Evolutionary conservation across 2,797 vertebrate species (phyloP).

Genomic region (Enteromius afrohamiltoni): DNA sequence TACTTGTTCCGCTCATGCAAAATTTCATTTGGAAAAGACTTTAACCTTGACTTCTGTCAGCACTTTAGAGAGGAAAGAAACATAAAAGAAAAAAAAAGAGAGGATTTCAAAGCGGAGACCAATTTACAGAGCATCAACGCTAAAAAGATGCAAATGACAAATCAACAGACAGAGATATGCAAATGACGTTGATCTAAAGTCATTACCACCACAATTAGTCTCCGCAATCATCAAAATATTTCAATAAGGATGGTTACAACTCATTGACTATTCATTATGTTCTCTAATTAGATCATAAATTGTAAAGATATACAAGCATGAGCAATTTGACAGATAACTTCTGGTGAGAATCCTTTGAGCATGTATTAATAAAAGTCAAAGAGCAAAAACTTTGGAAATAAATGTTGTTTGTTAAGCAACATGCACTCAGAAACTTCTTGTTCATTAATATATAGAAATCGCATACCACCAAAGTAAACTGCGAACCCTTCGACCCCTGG

Average conservation of each 20-base stretch:
- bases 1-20: constrained; percentile 28
- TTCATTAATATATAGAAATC: not conserved
- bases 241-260: constrained; percentile 75
- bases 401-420: constrained; percentile 9
- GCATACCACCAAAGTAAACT: not conserved
- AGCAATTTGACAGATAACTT: constrained; percentile 65
- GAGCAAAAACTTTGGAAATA: not conserved
- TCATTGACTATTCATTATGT: constrained; percentile 76
- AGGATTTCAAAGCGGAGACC: constrained; percentile 35
- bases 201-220: constrained; percentile 76
- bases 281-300: constrained; percentile 77
- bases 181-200: constrained; percentile 67
- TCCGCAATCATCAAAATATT: constrained; percentile 74
- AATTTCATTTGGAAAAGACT: not conserved
- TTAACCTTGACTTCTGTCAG: constrained; percentile 20
- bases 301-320: constrained; percentile 69
- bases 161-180: constrained; percentile 71
- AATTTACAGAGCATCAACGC: constrained; percentile 52
- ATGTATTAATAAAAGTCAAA: constrained; percentile 19
- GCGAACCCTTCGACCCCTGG: not conserved
- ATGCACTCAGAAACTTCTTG: constrained; percentile 19
- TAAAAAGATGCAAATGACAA: constrained; percentile 60
- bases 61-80: constrained; percentile 21
- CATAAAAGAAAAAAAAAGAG: not conserved
- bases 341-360: constrained; percentile 52